These are phyloP conservation scores for Drosophila gunungcola DNA, from an alignment of 1,140 invertebrate genomes.

Conservation along the genomic window DNA sequence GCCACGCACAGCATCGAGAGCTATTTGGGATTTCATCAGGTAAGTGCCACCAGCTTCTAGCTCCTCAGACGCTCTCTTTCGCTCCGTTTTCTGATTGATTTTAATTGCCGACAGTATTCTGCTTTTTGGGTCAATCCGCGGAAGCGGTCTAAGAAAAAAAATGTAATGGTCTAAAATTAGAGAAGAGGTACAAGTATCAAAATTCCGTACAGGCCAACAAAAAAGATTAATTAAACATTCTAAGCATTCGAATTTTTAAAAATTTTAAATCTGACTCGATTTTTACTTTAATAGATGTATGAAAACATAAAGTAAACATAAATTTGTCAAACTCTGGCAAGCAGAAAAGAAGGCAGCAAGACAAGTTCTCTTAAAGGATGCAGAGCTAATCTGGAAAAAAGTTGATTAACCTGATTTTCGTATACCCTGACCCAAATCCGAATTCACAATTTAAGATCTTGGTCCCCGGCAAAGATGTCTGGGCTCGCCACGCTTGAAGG, in stretches of 20 bases:
- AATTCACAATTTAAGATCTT: background rate
- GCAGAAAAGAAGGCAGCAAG: background rate
- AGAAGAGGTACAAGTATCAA: background rate
- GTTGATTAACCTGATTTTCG: slow-evolving; percentile 12
- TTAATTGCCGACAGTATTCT: slow-evolving; percentile 63
- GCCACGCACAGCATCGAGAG: slow-evolving; percentile 99
- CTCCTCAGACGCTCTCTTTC: slow-evolving; percentile 10
- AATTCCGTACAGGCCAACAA: too few relatives aligned
- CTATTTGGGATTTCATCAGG: slow-evolving; percentile 99
- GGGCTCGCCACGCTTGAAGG: background rate
- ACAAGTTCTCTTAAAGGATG: background rate
- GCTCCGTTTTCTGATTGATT: slow-evolving; percentile 68
- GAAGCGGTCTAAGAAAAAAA: slow-evolving; percentile 38
- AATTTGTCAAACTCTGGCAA: too few relatives aligned
- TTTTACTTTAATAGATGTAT: too few relatives aligned
- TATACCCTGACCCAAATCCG: slow-evolving; percentile 22
- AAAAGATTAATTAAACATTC: too few relatives aligned
- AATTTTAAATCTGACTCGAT: too few relatives aligned
- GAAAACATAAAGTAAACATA: too few relatives aligned
- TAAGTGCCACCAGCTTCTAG: slow-evolving; percentile 85
- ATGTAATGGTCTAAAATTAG: slow-evolving; percentile 2
- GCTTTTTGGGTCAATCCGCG: slow-evolving; percentile 56
- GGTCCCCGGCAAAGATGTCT: background rate
- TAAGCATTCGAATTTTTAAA: too few relatives aligned
- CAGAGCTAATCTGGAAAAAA: background rate